Evolutionary conservation across 2,113 vertebrate genomes (phyloP).

Genomic region (Crotalus helleri): DNA sequence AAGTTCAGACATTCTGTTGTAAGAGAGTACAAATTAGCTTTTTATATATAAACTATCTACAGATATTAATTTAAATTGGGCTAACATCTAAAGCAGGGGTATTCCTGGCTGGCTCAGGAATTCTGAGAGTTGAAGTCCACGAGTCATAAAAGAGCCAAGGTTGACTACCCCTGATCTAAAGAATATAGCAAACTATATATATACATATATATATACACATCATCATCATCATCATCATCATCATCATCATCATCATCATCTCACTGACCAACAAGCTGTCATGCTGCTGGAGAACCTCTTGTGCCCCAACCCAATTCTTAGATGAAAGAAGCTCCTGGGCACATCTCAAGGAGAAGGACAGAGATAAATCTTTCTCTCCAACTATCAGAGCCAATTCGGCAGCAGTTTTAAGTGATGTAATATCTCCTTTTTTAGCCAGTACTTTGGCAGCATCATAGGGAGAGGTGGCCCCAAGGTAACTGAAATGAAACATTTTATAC

Average conservation of each 20-base stretch:
- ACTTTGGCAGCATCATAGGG: constrained; percentile 92
- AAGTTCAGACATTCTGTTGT: neutral
- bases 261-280: constrained; percentile 80
- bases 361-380: constrained; percentile 78
- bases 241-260: too few species aligned
- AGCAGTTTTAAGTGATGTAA: constrained; percentile 79
- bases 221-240: too few species aligned
- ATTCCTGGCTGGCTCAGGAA: too few species aligned
- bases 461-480: constrained; percentile 83
- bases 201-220: too few species aligned
- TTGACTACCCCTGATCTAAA: neutral
- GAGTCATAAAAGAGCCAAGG: too few species aligned
- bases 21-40: neutral
- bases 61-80: neutral
- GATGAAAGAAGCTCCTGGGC: constrained; percentile 81
- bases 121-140: too few species aligned
- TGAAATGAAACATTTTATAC: constrained; percentile 44
- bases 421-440: constrained; percentile 87
- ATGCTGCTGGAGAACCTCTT: constrained; percentile 80
- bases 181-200: neutral
- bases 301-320: constrained; percentile 84
- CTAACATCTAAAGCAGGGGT: neutral
- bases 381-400: constrained; percentile 76
- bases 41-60: too few species aligned
- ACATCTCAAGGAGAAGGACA: constrained; percentile 82